These are phyloP conservation scores for Nemapogon koenigi DNA, from an alignment of 2,888 invertebrate species.

Conservation along the genomic window DNA sequence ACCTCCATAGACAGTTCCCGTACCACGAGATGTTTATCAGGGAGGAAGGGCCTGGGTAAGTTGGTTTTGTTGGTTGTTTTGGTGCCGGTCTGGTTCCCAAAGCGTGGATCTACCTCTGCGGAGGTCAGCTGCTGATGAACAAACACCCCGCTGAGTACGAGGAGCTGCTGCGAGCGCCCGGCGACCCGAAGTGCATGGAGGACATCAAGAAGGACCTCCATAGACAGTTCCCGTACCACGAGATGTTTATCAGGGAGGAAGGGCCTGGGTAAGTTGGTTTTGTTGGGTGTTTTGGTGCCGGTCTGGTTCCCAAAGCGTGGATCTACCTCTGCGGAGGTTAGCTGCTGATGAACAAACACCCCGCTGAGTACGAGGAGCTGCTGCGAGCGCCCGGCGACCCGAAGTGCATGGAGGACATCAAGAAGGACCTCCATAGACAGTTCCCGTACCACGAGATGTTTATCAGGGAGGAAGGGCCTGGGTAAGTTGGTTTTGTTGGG, in stretches of 20 bases:
- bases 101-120: constrained; percentile 96
- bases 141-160: constrained; percentile 79
- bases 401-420: constrained; percentile 91
- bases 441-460: constrained; percentile 99
- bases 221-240: constrained; percentile 96
- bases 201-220: constrained; percentile 97
- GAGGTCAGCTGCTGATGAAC: constrained; percentile 82
- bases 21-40: constrained; percentile 96
- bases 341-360: constrained; percentile 79
- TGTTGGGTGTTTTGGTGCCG: too few relatives aligned
- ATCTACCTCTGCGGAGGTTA: constrained; percentile 92
- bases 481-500: too few relatives aligned
- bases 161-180: constrained; percentile 75
- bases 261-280: constrained; percentile 83
- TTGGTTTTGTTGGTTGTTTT: constrained; percentile 7
- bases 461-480: constrained; percentile 84
- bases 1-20: constrained; percentile 95
- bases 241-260: constrained; percentile 92
- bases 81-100: constrained; percentile 68
- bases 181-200: constrained; percentile 87
- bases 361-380: constrained; percentile 75
- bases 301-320: constrained; percentile 95
- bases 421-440: constrained; percentile 94
- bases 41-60: constrained; percentile 85
- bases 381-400: constrained; percentile 81